Percentiles rank a stretch among this genome's conserved stretches.
phyloP scores from a whole-genome alignment of 2,888 invertebrate species.

The Elaeidobius kamerunicus region DNA sequence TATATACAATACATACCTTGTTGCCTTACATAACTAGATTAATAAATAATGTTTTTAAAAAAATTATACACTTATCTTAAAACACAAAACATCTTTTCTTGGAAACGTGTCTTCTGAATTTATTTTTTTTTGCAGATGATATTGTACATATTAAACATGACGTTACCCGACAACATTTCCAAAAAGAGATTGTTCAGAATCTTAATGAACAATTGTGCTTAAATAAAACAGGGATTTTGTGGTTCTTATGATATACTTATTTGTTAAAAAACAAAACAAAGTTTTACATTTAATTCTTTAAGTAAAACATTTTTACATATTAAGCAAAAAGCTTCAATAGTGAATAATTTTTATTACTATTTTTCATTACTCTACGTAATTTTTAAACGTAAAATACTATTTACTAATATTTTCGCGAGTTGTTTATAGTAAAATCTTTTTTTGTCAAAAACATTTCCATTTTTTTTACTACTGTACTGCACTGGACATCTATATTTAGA shows the following conservation, averaged over 20 bases:
- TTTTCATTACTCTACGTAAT: conserved; percentile 17
- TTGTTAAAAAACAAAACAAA: conserved; percentile 12
- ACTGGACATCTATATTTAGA: too few species aligned
- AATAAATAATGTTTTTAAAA: conserved; percentile 28
- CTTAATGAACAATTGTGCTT: conserved; percentile 15
- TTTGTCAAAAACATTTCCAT: too few species aligned
- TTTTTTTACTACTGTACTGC: too few species aligned
- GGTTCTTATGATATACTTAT: conserved; percentile 15
- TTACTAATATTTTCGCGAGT: conserved; percentile 3
- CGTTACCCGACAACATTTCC: not conserved
- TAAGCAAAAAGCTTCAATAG: conserved; percentile 29
- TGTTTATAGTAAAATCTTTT: conserved; percentile 4
- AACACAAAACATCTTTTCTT: conserved; percentile 12
- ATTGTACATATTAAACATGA: not conserved
- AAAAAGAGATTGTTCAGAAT: conserved; percentile 5
- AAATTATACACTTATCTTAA: conserved; percentile 28
- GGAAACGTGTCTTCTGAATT: conserved; percentile 1
- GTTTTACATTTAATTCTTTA: conserved; percentile 8
- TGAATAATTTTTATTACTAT: conserved; percentile 27
- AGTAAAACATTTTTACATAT: conserved; percentile 23
- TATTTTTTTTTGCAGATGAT: not conserved
- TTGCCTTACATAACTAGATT: conserved; percentile 26
- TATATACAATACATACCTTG: conserved; percentile 28
- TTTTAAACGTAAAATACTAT: conserved; percentile 3
- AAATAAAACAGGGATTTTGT: conserved; percentile 13